phyloP scores from a whole-genome alignment of 2,113 vertebrate genomes.

The Tylochromis polylepis region DNA sequence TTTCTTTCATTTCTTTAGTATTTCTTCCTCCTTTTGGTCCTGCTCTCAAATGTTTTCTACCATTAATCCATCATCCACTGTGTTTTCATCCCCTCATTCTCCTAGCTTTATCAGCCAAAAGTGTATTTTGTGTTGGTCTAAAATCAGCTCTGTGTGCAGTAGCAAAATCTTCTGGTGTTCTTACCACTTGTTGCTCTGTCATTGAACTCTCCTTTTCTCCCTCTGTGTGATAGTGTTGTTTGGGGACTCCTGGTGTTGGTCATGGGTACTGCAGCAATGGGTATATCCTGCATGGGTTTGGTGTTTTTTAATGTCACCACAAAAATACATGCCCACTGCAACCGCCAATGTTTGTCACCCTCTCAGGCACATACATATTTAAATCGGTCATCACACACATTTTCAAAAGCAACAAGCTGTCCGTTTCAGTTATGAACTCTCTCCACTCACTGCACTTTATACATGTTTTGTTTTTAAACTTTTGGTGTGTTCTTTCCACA shows the following conservation, averaged over 20 bases:
- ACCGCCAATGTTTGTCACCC: slow-evolving; percentile 27
- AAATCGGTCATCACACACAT: slow-evolving; percentile 10
- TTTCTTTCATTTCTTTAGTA: slow-evolving; percentile 33
- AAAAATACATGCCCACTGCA: slow-evolving; percentile 44
- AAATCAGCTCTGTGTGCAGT: slow-evolving; percentile 3
- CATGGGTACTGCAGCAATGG: slow-evolving; percentile 76
- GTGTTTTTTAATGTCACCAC: slow-evolving; percentile 46
- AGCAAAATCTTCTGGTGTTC: not conserved
- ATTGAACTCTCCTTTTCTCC: slow-evolving; percentile 71
- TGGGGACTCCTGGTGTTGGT: slow-evolving; percentile 77
- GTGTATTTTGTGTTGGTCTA: not conserved
- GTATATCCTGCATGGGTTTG: slow-evolving; percentile 82
- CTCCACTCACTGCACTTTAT: slow-evolving; percentile 55
- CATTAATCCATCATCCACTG: not conserved
- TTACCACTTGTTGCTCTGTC: slow-evolving; percentile 31
- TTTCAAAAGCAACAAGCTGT: slow-evolving; percentile 2
- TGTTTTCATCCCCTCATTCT: not conserved
- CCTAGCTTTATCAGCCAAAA: not conserved
- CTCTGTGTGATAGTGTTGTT: slow-evolving; percentile 76
- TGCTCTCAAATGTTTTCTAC: slow-evolving; percentile 14
- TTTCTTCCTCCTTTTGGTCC: not conserved
- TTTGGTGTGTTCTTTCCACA: slow-evolving; percentile 50
- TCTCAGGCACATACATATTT: not conserved
- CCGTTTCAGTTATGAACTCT: not conserved
- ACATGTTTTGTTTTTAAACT: not conserved